A percentile compares a stretch with the other conserved stretches of the same genome.
Conservation (phyloP, 2,888 invertebrate species). For the Agapetus fuscipes region DNA sequence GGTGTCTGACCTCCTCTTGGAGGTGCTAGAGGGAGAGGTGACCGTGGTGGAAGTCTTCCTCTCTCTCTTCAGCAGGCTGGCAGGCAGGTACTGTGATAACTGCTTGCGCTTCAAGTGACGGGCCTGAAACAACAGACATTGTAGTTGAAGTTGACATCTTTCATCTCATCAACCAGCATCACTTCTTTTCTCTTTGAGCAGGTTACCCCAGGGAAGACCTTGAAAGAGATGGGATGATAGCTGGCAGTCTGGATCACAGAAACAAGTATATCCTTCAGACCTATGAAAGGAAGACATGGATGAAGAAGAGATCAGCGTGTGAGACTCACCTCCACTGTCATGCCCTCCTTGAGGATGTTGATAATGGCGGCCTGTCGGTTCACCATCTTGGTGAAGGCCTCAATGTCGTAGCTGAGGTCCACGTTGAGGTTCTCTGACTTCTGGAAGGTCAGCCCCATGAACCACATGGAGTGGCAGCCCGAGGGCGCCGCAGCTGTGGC, state of each 20-base stretch:
- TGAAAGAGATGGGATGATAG: too few relatives aligned
- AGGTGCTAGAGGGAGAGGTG: background rate
- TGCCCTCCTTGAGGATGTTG: constrained; percentile 60
- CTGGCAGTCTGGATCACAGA: too few relatives aligned
- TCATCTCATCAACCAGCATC: too few relatives aligned
- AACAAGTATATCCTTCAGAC: too few relatives aligned
- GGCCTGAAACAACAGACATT: constrained; percentile 61
- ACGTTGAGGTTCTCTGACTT: constrained; percentile 83
- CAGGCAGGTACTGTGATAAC: constrained; percentile 61
- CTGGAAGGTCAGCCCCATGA: constrained; percentile 90
- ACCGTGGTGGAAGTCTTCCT: constrained; percentile 45
- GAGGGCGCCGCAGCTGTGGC: background rate
- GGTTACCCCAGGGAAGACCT: too few relatives aligned
- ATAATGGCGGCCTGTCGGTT: constrained; percentile 63
- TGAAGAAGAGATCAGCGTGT: too few relatives aligned
- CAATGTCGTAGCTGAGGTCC: constrained; percentile 88
- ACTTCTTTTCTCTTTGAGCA: too few relatives aligned
- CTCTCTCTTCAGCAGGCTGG: constrained; percentile 60
- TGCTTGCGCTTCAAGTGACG: constrained; percentile 79
- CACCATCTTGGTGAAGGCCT: constrained; percentile 82
- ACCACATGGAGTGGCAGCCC: constrained; percentile 84
- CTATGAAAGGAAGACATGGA: too few relatives aligned
- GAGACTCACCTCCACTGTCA: constrained; percentile 55
- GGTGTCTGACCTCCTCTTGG: constrained; percentile 12
- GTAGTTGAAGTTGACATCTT: too few relatives aligned